Percentiles rank a stretch among this genome's conserved stretches.
Evolutionary conservation across 2,113 vertebrate genomes (phyloP).

Genomic region (Prionailurus viverrinus): DNA sequence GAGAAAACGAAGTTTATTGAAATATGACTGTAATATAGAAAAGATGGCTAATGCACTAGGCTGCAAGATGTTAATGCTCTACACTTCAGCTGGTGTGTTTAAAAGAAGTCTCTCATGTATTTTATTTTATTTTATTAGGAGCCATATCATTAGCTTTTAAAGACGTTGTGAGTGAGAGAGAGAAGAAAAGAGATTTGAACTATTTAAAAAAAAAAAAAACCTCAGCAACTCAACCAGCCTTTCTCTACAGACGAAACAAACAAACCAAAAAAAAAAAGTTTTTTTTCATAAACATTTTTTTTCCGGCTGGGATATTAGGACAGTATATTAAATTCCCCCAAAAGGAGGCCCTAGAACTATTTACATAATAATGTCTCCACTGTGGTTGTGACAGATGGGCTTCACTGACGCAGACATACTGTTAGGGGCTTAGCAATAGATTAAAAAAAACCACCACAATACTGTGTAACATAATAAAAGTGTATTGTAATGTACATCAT

Average conservation of each 20-base stretch:
- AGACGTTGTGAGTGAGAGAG: constrained; percentile 76
- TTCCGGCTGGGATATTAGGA: constrained; percentile 90
- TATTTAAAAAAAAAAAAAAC: constrained; percentile 74
- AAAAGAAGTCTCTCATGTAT: constrained; percentile 87
- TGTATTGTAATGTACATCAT: constrained; percentile 90
- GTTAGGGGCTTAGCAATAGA: constrained; percentile 90
- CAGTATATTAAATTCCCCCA: constrained; percentile 91
- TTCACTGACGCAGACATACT: constrained; percentile 91
- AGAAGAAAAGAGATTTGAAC: constrained; percentile 83
- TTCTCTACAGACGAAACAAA: constrained; percentile 79
- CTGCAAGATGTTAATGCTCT: constrained; percentile 88
- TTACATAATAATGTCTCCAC: constrained; percentile 93
- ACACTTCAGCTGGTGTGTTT: constrained; percentile 85
- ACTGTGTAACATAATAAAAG: constrained; percentile 91
- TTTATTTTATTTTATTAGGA: constrained; percentile 90
- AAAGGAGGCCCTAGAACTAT: constrained; percentile 90
- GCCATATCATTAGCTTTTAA: constrained; percentile 88
- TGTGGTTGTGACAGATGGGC: constrained; percentile 91
- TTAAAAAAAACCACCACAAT: constrained; percentile 91
- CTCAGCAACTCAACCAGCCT: constrained; percentile 72
- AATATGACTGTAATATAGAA: constrained; percentile 91
- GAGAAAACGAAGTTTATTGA: constrained; percentile 89
- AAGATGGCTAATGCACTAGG: constrained; percentile 84
- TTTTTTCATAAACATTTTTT: constrained; percentile 87
- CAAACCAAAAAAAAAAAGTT: constrained; percentile 55